Evolutionary conservation across 2,888 invertebrate genomes (phyloP).

Genomic region (Synanthedon formicaeformis): DNA sequence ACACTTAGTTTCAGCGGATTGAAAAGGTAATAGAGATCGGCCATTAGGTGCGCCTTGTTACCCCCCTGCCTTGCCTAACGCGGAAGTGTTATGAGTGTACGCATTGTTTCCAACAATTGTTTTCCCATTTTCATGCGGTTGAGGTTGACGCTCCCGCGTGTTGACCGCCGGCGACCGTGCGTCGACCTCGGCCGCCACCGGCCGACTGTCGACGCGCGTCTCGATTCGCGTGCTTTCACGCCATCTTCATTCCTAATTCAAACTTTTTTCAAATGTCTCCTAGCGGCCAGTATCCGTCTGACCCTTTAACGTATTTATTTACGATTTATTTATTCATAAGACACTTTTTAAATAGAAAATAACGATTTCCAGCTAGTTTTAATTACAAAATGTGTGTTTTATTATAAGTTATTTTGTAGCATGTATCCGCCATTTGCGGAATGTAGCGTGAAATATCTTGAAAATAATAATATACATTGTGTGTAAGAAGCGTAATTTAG

Average conservation of each 20-base stretch:
- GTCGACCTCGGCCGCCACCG: slow-evolving; percentile 35
- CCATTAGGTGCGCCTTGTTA: neutral
- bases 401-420: too few species aligned
- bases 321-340: neutral
- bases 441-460: too few species aligned
- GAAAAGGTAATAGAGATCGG: neutral
- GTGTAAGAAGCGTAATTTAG: too few species aligned
- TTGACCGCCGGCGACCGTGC: slow-evolving; percentile 39
- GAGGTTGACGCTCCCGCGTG: slow-evolving; percentile 30
- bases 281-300: neutral
- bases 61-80: slow-evolving; percentile 7
- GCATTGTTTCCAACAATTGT: slow-evolving; percentile 47
- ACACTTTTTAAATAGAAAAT: neutral
- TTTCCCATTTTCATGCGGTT: slow-evolving; percentile 40
- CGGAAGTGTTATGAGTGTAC: slow-evolving; percentile 27
- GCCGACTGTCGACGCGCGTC: slow-evolving; percentile 20
- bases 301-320: neutral
- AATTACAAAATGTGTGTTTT: too few species aligned
- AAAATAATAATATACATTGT: too few species aligned
- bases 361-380: too few species aligned
- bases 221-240: slow-evolving; percentile 21
- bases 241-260: slow-evolving; percentile 19
- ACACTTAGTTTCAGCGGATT: too few species aligned
- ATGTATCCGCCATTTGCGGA: too few species aligned
- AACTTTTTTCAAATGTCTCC: slow-evolving; percentile 4